Evolutionary conservation across 2,888 invertebrate species (phyloP), one percentile per base, ranked within the genome.

Genomic region (Epirrhoe alternata): DNA sequence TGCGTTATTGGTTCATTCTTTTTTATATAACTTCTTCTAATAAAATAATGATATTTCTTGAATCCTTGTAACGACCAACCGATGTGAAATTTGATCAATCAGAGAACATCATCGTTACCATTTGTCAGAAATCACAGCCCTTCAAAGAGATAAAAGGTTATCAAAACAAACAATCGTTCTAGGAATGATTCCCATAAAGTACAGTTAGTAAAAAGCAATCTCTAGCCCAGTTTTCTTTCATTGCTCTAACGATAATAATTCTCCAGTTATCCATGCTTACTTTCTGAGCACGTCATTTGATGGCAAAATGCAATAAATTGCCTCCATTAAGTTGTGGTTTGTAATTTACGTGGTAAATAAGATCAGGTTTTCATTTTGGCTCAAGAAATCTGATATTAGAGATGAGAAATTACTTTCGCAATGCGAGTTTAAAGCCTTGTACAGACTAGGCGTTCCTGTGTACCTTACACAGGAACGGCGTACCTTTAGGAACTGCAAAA

Each of bases 241-340:
- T 63, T 52, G 60, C 61, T 68, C 56, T 61, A 70, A 69, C 64
- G 66, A 61, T 68, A 70, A 68, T 65, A 24, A 51, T 24, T 59
- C 59, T 64, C 50, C 63, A 65, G 66, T 72, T 71, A 71, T 62
- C 70, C 64, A 64, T 73, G 73, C 68, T 58, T 64, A 64, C 70
- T 71, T 59, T 73, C 72, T 66, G 66, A 73, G 66, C 68, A 64
- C 69, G 70, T 68, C 69, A 69, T 70, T 66, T 64, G 65, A 68
- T 64, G 64, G 63, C 62, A 59, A 59, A 71, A 58, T 70, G 68
- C 68, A 60, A 63, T 63, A 64, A 67, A 67, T 71, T 69, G 62
- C 54, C 64, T 62, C 61, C 58, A 69, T 70, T 67, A 47, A 31
- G 55, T 62, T 65, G 68, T 60, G 59, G 68, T 58, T 64, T 64